Conservation (phyloP, 2,888 invertebrate species). For the Toxonevra muliebris region DNA sequence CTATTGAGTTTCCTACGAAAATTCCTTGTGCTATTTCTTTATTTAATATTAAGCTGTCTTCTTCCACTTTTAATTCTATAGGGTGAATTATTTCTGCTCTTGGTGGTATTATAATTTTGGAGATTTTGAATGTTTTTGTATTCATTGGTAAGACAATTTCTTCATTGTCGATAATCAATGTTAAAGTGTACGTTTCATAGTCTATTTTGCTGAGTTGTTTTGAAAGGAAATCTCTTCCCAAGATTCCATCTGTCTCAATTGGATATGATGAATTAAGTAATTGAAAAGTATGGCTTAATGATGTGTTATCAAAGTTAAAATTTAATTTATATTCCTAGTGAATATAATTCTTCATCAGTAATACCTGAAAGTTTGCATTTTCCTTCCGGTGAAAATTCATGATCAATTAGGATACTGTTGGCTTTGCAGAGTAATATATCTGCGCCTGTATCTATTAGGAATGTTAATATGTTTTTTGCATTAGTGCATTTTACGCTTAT, state of each 20-base stretch:
- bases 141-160: constrained; percentile 21
- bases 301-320: constrained; percentile 9
- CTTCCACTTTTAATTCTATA: constrained; percentile 6
- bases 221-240: constrained; percentile 30
- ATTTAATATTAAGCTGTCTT: constrained; percentile 15
- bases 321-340: constrained; percentile 15
- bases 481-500: neutral
- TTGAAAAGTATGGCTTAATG: constrained; percentile 16
- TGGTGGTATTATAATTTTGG: too few relatives aligned
- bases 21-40: too few relatives aligned
- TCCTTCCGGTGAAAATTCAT: constrained; percentile 18
- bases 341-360: constrained; percentile 16
- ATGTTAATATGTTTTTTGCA: neutral
- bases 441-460: constrained; percentile 15
- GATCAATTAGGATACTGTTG: too few relatives aligned
- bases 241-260: constrained; percentile 29
- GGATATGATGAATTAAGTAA: constrained; percentile 19
- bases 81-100: neutral
- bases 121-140: neutral
- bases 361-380: too few relatives aligned
- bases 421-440: constrained; percentile 29
- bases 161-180: constrained; percentile 11
- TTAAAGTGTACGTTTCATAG: constrained; percentile 26
- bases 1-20: constrained; percentile 2
- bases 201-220: constrained; percentile 27